Percentiles rank a stretch among this genome's conserved stretches.
phyloP scores from a whole-genome alignment of 2,113 vertebrate genomes.

The Callocephalon fimbriatum region DNA sequence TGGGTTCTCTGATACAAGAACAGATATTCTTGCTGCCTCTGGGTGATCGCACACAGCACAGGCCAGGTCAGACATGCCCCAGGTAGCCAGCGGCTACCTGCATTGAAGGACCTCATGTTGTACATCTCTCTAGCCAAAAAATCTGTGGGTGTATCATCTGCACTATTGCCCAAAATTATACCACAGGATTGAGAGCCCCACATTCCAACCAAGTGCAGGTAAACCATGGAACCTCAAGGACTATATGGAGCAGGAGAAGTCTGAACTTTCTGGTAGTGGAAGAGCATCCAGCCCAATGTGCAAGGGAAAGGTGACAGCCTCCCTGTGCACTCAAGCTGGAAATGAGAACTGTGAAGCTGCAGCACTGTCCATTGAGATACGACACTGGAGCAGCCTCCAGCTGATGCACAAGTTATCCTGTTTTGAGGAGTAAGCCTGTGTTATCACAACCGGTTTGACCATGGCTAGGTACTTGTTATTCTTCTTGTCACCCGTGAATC shows the following conservation, averaged over 20 bases:
- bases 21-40: accelerated
- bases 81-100: not conserved
- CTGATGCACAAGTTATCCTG: not conserved
- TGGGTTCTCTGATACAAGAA: not conserved
- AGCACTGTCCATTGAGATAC: not conserved
- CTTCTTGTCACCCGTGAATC: not conserved
- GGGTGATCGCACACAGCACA: not conserved
- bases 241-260: not conserved
- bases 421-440: not conserved
- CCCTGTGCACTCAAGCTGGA: not conserved
- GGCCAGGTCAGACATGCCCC: not conserved
- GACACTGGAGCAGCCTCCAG: accelerated
- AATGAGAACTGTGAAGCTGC: not conserved
- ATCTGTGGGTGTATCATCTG: not conserved
- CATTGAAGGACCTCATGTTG: not conserved
- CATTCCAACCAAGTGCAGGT: not conserved
- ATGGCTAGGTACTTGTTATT: accelerated
- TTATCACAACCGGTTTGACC: not conserved
- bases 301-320: not conserved
- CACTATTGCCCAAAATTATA: not conserved
- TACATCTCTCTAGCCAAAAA: not conserved
- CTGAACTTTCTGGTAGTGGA: not conserved
- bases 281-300: not conserved
- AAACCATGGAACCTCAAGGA: not conserved
- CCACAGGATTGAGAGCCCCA: not conserved